phyloP scores from a whole-genome alignment of 2,888 invertebrate genomes.

The Panzeria rudis region DNA sequence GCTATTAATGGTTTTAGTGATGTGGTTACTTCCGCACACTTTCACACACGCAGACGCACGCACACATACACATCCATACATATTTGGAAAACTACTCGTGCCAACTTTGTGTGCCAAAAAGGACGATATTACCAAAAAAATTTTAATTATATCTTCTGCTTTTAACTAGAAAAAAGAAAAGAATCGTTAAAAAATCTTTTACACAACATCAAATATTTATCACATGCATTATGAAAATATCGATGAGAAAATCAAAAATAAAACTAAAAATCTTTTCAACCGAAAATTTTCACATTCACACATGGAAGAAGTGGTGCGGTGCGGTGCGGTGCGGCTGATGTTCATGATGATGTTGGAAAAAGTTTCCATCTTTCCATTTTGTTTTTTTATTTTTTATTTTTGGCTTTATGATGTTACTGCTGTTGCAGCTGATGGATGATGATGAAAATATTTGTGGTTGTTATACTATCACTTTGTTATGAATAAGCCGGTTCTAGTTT shows the following conservation, averaged over 20 bases:
- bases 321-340: no score
- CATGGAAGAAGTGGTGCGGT: not conserved
- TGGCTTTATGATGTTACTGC: conserved; percentile 29
- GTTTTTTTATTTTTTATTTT: conserved; percentile 4
- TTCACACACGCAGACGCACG: not conserved
- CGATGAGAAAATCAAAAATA: conserved; percentile 43
- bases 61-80: conserved; percentile 8
- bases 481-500: conserved; percentile 26
- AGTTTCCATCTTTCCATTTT: conserved; percentile 44
- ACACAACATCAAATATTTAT: conserved; percentile 64
- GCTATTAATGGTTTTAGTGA: conserved; percentile 68
- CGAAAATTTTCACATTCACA: conserved; percentile 42
- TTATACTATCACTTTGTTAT: conserved; percentile 59
- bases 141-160: conserved; percentile 66
- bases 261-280: conserved; percentile 47
- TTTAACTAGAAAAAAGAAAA: conserved; percentile 15
- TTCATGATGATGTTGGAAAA: conserved; percentile 50
- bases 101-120: conserved; percentile 36
- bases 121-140: conserved; percentile 57
- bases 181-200: conserved; percentile 26
- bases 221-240: conserved; percentile 67
- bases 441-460: conserved; percentile 67
- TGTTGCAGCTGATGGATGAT: conserved; percentile 12
- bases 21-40: conserved; percentile 60
- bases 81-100: conserved; percentile 31